Evolutionary conservation across 2,888 invertebrate genomes (phyloP), one percentile per base, ranked within the genome.

Genomic region (Ophion ellenae): DNA sequence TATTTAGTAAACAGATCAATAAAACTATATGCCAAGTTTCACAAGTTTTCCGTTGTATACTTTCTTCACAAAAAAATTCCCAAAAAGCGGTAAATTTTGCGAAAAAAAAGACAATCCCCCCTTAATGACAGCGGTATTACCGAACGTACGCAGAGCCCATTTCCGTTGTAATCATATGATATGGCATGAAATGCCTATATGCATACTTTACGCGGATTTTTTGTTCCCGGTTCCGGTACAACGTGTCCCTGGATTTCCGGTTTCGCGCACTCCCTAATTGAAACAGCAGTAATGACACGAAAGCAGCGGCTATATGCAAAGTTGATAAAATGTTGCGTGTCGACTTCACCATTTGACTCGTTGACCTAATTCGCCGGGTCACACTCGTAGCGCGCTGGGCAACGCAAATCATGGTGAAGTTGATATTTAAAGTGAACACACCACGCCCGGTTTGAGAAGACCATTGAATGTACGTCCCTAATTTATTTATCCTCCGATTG

Each of bases 291-390:
- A 53, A 53, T 17, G 17, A 53, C 53, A 53, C 53, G 11, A 53
- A 53, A 24, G 17, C 20, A 53, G 24, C 20, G 71, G 64, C 28
- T 67, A 57, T 36, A 53, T 53, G 45, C 24, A 74, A 73, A 59
- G 73, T 81, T 73, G 40, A 81, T 67, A 57, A 74, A 74, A 66
- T 17, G 57, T 81, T 74, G 40, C 40, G 36, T n/a, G 64, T 14
- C 24, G 61, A 11, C 40, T 73, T 81, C 40, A 28, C 66, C 74
- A 59, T 66, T 45, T 20, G 47, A 24, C 47, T 64, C 70, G 61
- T 59, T 75, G 75, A 75, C 66, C 28, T 66, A 70, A 82, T 85
- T 82, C 79, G 79, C 70, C 71, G 71, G 70, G 59, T 79, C 70
- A 24, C 70, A 79, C 61, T 76, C 61, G 79, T 85, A 82, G 71